Evolutionary conservation across 1,140 invertebrate species (phyloP).

Genomic region (Bacillus rossius): DNA sequence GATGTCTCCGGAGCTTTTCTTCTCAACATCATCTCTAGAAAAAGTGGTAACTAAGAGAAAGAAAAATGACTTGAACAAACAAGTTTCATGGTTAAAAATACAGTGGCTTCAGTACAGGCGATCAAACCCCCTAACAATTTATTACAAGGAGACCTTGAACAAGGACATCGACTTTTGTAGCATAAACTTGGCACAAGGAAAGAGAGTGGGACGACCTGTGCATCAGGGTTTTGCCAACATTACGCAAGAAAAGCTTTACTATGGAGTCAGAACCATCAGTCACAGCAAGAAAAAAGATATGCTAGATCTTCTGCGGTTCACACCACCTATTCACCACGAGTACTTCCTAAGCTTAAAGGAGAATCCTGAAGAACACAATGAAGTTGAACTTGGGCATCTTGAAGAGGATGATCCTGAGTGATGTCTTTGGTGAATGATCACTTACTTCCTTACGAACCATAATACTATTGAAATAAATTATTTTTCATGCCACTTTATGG

Average conservation of each 20-base stretch:
- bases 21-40: conserved; percentile 4
- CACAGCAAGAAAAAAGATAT: neutral
- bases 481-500: too few species aligned
- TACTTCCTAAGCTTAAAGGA: neutral
- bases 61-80: conserved; percentile 8
- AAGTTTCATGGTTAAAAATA: conserved; percentile 14
- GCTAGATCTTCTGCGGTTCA: neutral
- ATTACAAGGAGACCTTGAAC: conserved; percentile 12
- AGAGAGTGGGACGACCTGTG: neutral
- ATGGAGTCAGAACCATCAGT: neutral
- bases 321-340: neutral
- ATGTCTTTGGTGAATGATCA: too few species aligned
- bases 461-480: too few species aligned
- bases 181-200: neutral
- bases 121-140: conserved; percentile 8
- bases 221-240: neutral
- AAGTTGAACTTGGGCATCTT: too few species aligned
- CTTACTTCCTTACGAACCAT: too few species aligned
- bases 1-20: conserved; percentile 9
- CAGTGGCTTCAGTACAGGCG: conserved; percentile 18
- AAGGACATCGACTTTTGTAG: conserved; percentile 2
- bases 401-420: too few species aligned
- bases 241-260: neutral
- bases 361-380: too few species aligned
- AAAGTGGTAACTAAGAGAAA: conserved; percentile 11